Conservation (phyloP, 1,140 invertebrate species). For the Periplaneta americana region DNA sequence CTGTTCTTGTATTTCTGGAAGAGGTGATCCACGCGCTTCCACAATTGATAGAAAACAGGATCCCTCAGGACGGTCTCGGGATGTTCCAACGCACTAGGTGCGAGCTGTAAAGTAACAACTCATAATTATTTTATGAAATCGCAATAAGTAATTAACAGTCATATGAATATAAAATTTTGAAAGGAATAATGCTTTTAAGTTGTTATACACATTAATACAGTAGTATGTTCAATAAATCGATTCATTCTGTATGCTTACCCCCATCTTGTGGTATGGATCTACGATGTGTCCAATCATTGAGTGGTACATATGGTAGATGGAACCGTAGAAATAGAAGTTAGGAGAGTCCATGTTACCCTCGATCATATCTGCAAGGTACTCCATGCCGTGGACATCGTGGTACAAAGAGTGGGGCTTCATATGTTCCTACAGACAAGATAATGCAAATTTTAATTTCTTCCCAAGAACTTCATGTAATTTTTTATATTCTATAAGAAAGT, state of each 20-base stretch:
- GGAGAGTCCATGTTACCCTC: constrained; percentile 45
- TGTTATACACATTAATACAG: too few relatives aligned
- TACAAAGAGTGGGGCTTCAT: background rate
- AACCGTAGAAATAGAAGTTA: constrained; percentile 41
- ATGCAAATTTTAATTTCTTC: too few relatives aligned
- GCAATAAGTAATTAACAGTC: too few relatives aligned
- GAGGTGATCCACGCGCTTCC: constrained; percentile 43
- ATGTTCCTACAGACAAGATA: constrained; percentile 1
- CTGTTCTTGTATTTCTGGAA: constrained; percentile 35
- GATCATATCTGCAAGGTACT: constrained; percentile 47
- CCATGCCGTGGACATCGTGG: constrained; percentile 26
- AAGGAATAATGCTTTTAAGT: too few relatives aligned
- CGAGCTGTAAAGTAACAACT: constrained; percentile 8
- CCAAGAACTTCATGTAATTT: too few relatives aligned
- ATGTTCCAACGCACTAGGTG: constrained; percentile 31
- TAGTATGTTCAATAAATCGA: too few relatives aligned
- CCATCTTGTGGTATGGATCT: constrained; percentile 33
- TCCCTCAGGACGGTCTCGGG: constrained; percentile 35
- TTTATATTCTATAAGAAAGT: too few relatives aligned
- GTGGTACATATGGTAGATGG: constrained; percentile 35
- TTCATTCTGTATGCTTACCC: too few relatives aligned
- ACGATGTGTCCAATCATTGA: constrained; percentile 36
- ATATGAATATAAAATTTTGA: too few relatives aligned
- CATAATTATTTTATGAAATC: too few relatives aligned
- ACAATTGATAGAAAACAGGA: constrained; percentile 34